Evolutionary conservation across 2,113 vertebrate species (phyloP).

Genomic region (Pluvialis apricaria): DNA sequence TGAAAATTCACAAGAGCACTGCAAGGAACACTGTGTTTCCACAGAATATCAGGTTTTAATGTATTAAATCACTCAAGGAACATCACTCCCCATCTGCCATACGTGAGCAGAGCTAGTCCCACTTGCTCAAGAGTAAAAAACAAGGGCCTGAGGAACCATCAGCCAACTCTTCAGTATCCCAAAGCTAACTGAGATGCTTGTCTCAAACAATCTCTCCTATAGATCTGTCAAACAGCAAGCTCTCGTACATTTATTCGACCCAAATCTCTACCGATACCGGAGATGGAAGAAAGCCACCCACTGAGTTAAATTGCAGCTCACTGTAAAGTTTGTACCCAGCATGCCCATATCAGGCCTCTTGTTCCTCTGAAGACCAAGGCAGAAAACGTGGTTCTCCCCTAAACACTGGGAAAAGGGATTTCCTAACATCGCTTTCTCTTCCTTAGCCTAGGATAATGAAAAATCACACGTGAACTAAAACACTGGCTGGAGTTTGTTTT

Average conservation of each 20-base stretch:
- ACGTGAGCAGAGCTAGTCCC: not conserved
- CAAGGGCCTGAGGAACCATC: not conserved
- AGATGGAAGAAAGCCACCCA: not conserved
- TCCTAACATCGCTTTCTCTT: not conserved
- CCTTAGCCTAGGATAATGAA: not conserved
- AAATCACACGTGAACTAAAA: not conserved
- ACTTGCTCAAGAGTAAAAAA: not conserved
- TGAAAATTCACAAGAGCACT: not conserved
- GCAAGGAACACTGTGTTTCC: not conserved
- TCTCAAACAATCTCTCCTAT: not conserved
- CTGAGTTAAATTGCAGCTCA: not conserved
- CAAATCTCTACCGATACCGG: not conserved
- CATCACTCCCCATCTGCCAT: not conserved
- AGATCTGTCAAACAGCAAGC: not conserved
- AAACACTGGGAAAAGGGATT: not conserved
- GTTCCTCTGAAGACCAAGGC: not conserved
- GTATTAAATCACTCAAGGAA: not conserved
- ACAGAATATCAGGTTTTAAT: not conserved
- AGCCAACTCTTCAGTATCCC: not conserved
- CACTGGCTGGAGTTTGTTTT: not conserved
- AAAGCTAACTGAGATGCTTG: not conserved
- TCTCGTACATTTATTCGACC: not conserved
- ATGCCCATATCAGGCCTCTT: not conserved
- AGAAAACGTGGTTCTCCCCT: not conserved
- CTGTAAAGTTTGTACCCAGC: accelerated